Evolutionary conservation across 2,797 vertebrate species (phyloP).

Genomic region (Cyclopterus lumpus): DNA sequence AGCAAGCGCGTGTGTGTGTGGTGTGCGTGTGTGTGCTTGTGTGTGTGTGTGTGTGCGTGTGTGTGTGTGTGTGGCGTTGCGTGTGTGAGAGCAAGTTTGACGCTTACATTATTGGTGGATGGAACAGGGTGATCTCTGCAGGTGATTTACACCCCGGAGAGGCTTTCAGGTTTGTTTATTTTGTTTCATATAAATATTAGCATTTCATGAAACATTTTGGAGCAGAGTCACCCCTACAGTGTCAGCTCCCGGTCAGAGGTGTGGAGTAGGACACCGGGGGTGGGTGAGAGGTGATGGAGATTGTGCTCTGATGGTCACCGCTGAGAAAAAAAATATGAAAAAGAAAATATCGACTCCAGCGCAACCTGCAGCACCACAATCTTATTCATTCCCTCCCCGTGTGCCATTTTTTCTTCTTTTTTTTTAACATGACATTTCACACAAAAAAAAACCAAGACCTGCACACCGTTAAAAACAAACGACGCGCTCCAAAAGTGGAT

Average conservation of each 20-base stretch:
- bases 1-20: background rate
- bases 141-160: slow-evolving; percentile 36
- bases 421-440: slow-evolving; percentile 13
- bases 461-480: slow-evolving; percentile 4
- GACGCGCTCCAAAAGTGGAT: background rate
- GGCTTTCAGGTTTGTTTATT: slow-evolving; percentile 25
- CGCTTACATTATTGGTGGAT: slow-evolving; percentile 48
- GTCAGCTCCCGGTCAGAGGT: slow-evolving; percentile 43
- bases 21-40: background rate
- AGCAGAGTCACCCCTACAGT: slow-evolving; percentile 24
- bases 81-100: slow-evolving; percentile 16
- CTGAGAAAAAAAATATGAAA: background rate
- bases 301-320: slow-evolving; percentile 26
- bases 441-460: background rate
- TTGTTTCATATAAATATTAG: background rate
- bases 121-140: slow-evolving; percentile 38
- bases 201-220: slow-evolving; percentile 32
- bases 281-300: slow-evolving; percentile 43
- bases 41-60: background rate
- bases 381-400: background rate
- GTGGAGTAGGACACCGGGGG: slow-evolving; percentile 31
- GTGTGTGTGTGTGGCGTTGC: slow-evolving; percentile 2
- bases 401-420: too few relatives aligned
- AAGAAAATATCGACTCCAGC: background rate
- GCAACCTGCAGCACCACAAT: background rate